Base-by-base conservation (phyloP, 2,888 invertebrate species). In the Polyploca ridens region DNA sequence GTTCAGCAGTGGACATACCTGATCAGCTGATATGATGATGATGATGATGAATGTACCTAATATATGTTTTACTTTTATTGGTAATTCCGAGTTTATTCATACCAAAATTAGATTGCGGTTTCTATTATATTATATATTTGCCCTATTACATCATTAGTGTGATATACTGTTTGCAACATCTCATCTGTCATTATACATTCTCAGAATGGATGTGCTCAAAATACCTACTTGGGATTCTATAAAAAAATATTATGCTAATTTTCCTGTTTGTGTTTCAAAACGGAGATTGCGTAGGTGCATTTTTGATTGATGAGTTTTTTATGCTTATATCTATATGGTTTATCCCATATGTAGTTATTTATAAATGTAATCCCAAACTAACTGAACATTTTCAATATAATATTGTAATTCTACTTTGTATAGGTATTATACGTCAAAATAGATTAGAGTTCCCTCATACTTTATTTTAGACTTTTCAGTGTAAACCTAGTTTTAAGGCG, bases 211-310 rank as follows among this genome's bases (percentile, higher is more conserved):
- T 46, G 46, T 54, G 19, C 10, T 16, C 5, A 49, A 16, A 49
- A 16, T 49, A 49, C 49, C 49, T 49, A 49, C 49, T 49, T 49
- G 49, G n/a, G 49, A 49, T 49, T 16, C 10, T 41, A 41, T 19
- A 54, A 54, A 54, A 54, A 54, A 46, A 27, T 27, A 27, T 27
- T 19, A 19, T 19, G 19, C 3, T n/a, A 54, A 19, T 54, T 54
- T 54, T 54, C 54, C 54, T 54, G 54, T 54, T 54, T n/a, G 10
- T 54, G 54, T 54, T 19, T 19, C 7, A n/a, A 54, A 54, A 54
- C n/a, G 10, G 10, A 54, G 10, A 54, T 54, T 54, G 10, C 54
- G 16, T 54, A 19, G 54, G 19, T 7, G 54, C 54, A 19, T 19
- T 5, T 19, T 49, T 49, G 16, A 19, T 54, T 54, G 16, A 54